phyloP scores from a whole-genome alignment of 2,888 invertebrate species.

The Malthinus flaveolus region DNA sequence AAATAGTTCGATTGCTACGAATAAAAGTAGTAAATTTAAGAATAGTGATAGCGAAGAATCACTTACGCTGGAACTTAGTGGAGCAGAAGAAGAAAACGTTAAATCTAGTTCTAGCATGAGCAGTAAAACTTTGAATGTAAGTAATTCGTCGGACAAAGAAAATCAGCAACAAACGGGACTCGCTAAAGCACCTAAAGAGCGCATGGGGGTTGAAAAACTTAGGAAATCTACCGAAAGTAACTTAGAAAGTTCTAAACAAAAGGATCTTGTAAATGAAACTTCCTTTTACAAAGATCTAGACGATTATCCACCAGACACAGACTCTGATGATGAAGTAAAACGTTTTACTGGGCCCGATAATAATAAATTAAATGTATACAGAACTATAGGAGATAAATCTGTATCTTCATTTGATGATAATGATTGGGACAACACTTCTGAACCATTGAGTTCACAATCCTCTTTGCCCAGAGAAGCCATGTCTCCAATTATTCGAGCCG shows the following conservation, averaged over 20 bases:
- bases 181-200: no score
- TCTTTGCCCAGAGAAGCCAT: no score
- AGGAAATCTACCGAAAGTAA: neutral
- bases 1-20: neutral
- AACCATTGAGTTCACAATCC: no score
- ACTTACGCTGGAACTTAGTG: no score
- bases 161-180: neutral
- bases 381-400: neutral
- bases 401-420: no score
- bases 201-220: neutral
- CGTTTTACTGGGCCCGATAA: neutral
- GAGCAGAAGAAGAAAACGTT: neutral
- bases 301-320: slow-evolving; percentile 1
- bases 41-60: neutral
- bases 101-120: neutral
- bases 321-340: neutral
- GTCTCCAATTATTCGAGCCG: no score
- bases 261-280: neutral
- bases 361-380: neutral
- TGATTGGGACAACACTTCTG: no score
- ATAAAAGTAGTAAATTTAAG: neutral
- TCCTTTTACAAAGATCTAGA: neutral
- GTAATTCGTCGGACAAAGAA: slow-evolving; percentile 12
- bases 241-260: neutral
- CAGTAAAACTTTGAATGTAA: neutral